Evolutionary conservation across 1,140 invertebrate genomes (phyloP).

Genomic region (Portunus trituberculatus): DNA sequence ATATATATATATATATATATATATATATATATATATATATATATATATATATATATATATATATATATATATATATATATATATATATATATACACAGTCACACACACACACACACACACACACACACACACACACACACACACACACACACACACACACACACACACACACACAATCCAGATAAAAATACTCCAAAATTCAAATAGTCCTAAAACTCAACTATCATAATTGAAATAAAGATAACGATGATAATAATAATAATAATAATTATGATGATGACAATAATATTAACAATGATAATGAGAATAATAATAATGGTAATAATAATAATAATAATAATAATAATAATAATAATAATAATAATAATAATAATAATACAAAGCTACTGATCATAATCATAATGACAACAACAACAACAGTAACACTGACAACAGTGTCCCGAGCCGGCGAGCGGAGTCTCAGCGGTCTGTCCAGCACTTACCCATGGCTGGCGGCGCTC

Average conservation of each 20-base stretch:
- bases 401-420: not conserved
- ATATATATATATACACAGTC: not conserved
- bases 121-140: conserved; percentile 25
- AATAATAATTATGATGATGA: not conserved
- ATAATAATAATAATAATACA: not conserved
- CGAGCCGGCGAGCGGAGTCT: not conserved
- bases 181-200: not conserved
- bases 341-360: too few relatives aligned
- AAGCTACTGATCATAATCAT: too few relatives aligned
- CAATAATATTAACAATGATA: too few relatives aligned
- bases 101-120: conserved; percentile 22
- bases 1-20: not conserved
- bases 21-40: conserved; percentile 49
- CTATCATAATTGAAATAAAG: not conserved
- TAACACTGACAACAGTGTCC: not conserved
- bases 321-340: too few relatives aligned
- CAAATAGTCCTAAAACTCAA: not conserved
- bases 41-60: conserved; percentile 49
- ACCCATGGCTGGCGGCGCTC: conserved; percentile 38
- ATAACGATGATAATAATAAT: not conserved
- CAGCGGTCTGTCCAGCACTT: not conserved
- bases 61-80: conserved; percentile 23
- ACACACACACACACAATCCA: not conserved
- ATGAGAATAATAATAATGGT: too few relatives aligned
- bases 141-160: conserved; percentile 25